Evolutionary conservation across 2,113 vertebrate genomes (phyloP), one percentile per base, ranked within the genome.

Genomic region (Argyrosomus japonicus): DNA sequence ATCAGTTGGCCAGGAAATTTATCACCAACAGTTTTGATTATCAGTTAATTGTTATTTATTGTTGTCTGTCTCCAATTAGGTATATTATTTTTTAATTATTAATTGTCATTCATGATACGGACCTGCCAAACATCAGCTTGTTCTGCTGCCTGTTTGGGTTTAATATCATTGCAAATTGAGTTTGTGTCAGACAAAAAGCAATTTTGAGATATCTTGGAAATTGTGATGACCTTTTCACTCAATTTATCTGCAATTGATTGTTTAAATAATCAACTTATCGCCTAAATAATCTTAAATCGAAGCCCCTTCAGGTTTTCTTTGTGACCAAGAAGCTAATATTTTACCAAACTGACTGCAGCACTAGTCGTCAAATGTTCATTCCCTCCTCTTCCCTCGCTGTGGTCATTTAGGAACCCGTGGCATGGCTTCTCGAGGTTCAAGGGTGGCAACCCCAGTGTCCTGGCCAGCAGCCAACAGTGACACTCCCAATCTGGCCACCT

Each of bases 401-500:
- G 86, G 89, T 93, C 92, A 91, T 94, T 92, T 91, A 88, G 80
- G 83, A 88, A 87, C 89, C 80, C 53, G 21, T 87, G 88, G 86
- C 83, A 79, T 68, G 86, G 91, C 84, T 91, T 88, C 83, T 88
- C 76, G 47, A 75, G 88, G 92, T 89, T 88, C 90, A 93, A 77
- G 92, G 93, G 92, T 94, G 93, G 89, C 88, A 93, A 94, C 93
- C 92, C 93, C 81, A 72, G 94, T 76, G 88, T 94, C 91, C 91
- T 95, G 95, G 95, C 91, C 88, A 11, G 77, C 83, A 82, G 93
- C 95, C 94, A 95, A 90, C 87, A 63, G 82, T 79, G 91, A 91
- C 92, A 94, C 85, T 92, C 85, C 93, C 94, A 94, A 94, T 95
- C 95, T 94, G 93, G 93, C 89, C 92, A 91, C 86, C 93, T 93